A percentile compares a stretch with the other conserved stretches of the same genome.
phyloP scores from a whole-genome alignment of 2,797 vertebrate species.

The Pseudochirops corinnae region DNA sequence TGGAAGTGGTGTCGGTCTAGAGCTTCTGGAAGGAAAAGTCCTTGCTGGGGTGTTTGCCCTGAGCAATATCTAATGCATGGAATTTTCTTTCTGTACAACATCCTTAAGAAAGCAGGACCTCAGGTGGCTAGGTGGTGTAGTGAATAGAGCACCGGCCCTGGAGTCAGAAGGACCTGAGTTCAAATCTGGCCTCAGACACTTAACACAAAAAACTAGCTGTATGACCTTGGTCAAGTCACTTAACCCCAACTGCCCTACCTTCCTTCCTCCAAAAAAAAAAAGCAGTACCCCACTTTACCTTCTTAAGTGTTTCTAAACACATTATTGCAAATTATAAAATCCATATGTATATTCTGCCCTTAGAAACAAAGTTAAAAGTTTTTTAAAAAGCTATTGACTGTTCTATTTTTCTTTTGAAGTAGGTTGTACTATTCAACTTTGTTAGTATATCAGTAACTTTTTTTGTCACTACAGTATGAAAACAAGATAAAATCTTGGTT shows the following conservation, averaged over 20 bases:
- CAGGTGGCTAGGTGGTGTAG: no score
- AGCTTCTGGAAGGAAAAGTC: slow-evolving; percentile 97
- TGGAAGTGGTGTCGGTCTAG: slow-evolving; percentile 96
- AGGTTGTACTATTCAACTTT: neutral
- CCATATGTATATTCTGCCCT: slow-evolving; percentile 78
- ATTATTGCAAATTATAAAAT: slow-evolving; percentile 78
- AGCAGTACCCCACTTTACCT: slow-evolving; percentile 71
- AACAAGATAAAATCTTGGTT: slow-evolving; percentile 4
- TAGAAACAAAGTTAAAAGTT: slow-evolving; percentile 36
- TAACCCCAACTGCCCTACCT: no score
- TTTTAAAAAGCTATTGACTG: neutral
- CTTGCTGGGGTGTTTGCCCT: slow-evolving; percentile 95
- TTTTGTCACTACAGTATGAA: slow-evolving; percentile 7
- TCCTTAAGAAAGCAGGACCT: slow-evolving; percentile 65
- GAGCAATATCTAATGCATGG: slow-evolving; percentile 88
- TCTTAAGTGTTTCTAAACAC: slow-evolving; percentile 71
- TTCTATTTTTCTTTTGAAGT: neutral
- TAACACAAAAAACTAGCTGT: no score
- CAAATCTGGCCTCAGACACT: no score
- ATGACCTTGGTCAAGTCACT: no score
- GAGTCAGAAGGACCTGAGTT: no score
- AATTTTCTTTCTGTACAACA: slow-evolving; percentile 51
- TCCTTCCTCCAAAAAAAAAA: neutral
- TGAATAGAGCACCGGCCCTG: no score
- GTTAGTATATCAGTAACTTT: neutral